These are phyloP conservation scores for Phoebastria nigripes DNA, from an alignment of 2,797 vertebrate genomes.

Conservation along the genomic window DNA sequence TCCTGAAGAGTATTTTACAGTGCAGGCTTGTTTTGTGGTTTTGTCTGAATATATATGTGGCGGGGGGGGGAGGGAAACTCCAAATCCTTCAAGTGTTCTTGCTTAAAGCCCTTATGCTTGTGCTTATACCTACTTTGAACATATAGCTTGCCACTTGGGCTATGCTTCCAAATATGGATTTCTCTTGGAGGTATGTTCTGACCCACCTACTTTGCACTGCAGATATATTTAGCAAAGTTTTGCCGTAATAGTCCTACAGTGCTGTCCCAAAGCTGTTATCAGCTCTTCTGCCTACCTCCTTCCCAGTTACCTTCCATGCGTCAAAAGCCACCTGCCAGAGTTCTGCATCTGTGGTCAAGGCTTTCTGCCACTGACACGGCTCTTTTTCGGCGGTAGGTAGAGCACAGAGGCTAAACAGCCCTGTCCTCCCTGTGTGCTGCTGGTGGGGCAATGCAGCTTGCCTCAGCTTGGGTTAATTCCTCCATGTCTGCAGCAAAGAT, in stretches of 20 bases:
- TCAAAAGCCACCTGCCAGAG: neutral
- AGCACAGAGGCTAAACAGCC: neutral
- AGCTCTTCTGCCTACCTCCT: constrained; percentile 3
- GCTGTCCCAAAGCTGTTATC: constrained; percentile 54
- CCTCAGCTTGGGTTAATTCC: neutral
- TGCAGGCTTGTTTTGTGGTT: neutral
- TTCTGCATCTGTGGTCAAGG: neutral
- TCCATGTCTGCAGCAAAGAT: neutral
- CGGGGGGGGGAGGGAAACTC: neutral
- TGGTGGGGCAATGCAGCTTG: neutral
- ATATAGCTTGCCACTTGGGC: constrained; percentile 26
- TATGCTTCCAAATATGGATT: constrained; percentile 57
- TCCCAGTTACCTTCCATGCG: neutral
- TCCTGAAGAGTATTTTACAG: neutral
- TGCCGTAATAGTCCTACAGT: neutral
- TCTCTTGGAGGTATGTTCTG: constrained; percentile 68
- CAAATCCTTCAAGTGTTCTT: constrained; percentile 32
- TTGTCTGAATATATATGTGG: neutral
- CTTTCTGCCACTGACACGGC: neutral
- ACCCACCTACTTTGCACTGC: constrained; percentile 61
- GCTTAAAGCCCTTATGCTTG: neutral
- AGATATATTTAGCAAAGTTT: constrained; percentile 57
- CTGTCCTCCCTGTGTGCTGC: neutral
- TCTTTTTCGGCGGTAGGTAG: neutral
- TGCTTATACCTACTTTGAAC: neutral